phyloP scores from a whole-genome alignment of 2,888 invertebrate species.

The Lagria hirta region DNA sequence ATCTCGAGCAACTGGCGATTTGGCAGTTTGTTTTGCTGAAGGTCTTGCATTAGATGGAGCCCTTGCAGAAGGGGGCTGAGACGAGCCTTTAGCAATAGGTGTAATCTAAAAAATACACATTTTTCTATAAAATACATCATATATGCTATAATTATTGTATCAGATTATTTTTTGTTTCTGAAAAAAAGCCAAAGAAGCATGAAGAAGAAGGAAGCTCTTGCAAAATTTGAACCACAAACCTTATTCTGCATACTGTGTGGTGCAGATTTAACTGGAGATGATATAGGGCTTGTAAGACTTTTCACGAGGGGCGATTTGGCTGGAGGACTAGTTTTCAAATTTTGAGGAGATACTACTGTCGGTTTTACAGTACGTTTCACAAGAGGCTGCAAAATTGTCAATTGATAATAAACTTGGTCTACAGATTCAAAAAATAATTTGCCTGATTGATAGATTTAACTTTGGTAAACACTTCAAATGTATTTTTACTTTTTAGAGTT shows the following conservation, averaged over 20 bases:
- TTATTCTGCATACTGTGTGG: conserved; percentile 11
- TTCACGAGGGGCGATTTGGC: conserved; percentile 11
- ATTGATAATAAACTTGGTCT: not conserved
- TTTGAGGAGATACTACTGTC: conserved; percentile 8
- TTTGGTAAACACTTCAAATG: conserved; percentile 25
- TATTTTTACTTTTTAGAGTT: conserved; percentile 31
- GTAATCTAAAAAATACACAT: too few species aligned
- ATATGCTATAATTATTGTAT: too few species aligned
- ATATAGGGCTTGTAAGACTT: conserved; percentile 5
- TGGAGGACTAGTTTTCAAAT: conserved; percentile 1
- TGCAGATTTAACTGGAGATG: conserved; percentile 15
- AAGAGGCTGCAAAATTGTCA: conserved; percentile 23
- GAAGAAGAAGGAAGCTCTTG: conserved; percentile 14
- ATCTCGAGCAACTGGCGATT: conserved; percentile 47
- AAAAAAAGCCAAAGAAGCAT: too few species aligned
- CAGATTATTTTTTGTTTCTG: too few species aligned
- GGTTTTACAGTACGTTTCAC: conserved; percentile 26
- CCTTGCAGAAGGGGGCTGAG: conserved; percentile 21
- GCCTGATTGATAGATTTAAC: conserved; percentile 18
- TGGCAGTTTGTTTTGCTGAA: conserved; percentile 41
- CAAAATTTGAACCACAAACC: conserved; percentile 3
- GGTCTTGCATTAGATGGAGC: conserved; percentile 41
- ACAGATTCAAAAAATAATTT: conserved; percentile 2
- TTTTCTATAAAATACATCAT: too few species aligned
- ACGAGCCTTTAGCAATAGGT: conserved; percentile 4